Conservation (phyloP, 2,113 vertebrate species). For the Sminthopsis crassicaudata region DNA sequence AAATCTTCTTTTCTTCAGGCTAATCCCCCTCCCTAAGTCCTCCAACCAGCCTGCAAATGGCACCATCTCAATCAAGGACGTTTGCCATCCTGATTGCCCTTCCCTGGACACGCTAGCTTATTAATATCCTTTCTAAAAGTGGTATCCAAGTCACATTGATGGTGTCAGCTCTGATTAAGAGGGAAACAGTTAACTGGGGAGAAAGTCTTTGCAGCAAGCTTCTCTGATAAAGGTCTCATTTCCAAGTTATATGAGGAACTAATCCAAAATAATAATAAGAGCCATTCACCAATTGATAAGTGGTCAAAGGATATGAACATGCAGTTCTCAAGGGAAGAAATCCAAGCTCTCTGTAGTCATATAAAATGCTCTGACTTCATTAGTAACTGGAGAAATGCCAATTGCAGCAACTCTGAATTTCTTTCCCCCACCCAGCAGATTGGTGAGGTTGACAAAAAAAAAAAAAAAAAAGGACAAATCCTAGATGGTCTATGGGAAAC, state of each 20-base stretch:
- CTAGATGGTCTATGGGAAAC: neutral
- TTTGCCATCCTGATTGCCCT: neutral
- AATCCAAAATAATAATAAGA: neutral
- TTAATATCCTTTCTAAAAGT: neutral
- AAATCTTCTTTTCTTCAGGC: neutral
- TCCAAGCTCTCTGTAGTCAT: neutral
- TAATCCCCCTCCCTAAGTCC: neutral
- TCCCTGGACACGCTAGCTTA: neutral
- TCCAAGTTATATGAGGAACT: constrained; percentile 2
- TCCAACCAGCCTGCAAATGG: neutral
- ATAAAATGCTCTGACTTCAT: neutral
- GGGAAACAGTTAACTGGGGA: neutral
- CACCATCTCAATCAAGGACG: neutral
- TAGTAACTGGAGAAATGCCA: neutral
- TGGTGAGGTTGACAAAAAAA: neutral
- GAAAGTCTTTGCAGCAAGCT: neutral
- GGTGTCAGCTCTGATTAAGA: neutral
- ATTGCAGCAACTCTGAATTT: neutral
- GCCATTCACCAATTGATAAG: neutral
- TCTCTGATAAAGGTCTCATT: neutral
- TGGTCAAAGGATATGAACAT: constrained; percentile 2
- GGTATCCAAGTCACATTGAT: neutral
- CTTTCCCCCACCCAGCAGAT: neutral
- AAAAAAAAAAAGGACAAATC: neutral
- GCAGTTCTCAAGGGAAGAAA: neutral